phyloP scores from a whole-genome alignment of 2,888 invertebrate genomes.

The Augiades crinisus region DNA sequence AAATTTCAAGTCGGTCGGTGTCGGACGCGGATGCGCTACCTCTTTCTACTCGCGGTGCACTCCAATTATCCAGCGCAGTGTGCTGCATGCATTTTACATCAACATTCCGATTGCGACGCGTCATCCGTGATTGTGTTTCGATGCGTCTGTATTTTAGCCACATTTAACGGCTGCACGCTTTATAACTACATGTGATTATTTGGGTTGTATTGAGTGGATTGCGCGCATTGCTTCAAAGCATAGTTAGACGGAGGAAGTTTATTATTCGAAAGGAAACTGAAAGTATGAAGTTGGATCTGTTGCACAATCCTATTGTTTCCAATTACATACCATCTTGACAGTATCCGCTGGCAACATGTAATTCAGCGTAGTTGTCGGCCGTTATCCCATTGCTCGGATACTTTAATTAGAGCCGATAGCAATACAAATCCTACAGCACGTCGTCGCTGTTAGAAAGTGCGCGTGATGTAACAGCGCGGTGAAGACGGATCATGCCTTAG shows the following conservation, averaged over 20 bases:
- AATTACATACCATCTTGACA: slow-evolving; percentile 23
- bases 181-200: not conserved
- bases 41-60: slow-evolving; percentile 35
- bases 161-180: not conserved
- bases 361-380: slow-evolving; percentile 48
- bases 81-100: slow-evolving; percentile 64
- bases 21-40: slow-evolving; percentile 36
- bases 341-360: slow-evolving; percentile 42
- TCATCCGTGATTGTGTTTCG: slow-evolving; percentile 48
- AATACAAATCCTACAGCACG: slow-evolving; percentile 63
- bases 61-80: slow-evolving; percentile 40
- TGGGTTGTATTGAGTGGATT: slow-evolving; percentile 8
- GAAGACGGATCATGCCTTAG: slow-evolving; percentile 36
- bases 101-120: slow-evolving; percentile 68
- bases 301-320: slow-evolving; percentile 66
- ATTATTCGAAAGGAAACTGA: slow-evolving; percentile 55
- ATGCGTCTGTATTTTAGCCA: slow-evolving; percentile 41
- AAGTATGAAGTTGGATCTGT: slow-evolving; percentile 48
- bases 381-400: slow-evolving; percentile 47
- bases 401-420: slow-evolving; percentile 64
- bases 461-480: slow-evolving; percentile 64
- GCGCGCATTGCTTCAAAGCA: not conserved
- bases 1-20: slow-evolving; percentile 46
- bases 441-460: slow-evolving; percentile 64
- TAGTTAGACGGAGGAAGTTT: slow-evolving; percentile 30